Evolutionary conservation across 2,113 vertebrate species (phyloP).

Genomic region (Urocitellus parryii): DNA sequence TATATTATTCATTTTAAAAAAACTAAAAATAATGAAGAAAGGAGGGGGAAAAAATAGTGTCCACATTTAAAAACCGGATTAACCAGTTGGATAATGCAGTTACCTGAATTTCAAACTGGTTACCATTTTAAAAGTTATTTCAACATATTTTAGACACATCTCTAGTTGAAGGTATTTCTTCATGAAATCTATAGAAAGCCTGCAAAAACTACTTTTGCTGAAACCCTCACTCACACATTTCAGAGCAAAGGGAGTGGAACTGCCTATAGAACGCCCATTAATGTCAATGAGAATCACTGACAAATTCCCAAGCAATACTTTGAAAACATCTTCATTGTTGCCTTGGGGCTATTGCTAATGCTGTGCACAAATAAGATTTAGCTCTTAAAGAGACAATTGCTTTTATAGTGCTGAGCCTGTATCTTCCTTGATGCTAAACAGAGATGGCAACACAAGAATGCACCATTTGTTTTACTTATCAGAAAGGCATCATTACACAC

Average conservation of each 20-base stretch:
- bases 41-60: neutral
- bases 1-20: neutral
- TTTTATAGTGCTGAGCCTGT: constrained; percentile 54
- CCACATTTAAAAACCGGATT: neutral
- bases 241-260: constrained; percentile 22
- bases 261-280: constrained; percentile 60
- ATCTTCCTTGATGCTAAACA: constrained; percentile 54
- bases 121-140: constrained; percentile 14
- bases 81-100: neutral
- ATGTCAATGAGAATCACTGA: constrained; percentile 46
- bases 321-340: constrained; percentile 70
- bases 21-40: neutral
- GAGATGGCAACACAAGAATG: constrained; percentile 49
- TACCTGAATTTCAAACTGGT: neutral
- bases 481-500: constrained; percentile 1
- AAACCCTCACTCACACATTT: constrained; percentile 60
- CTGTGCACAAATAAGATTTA: constrained; percentile 60
- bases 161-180: constrained; percentile 32
- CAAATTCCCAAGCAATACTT: constrained; percentile 63
- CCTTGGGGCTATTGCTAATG: constrained; percentile 53
- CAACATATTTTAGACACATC: neutral
- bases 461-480: neutral
- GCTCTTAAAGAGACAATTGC: constrained; percentile 59
- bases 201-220: constrained; percentile 27
- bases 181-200: constrained; percentile 7